Evolutionary conservation across 1,140 invertebrate genomes (phyloP), one percentile per base, ranked within the genome.

Genomic region (Bacillus rossius): DNA sequence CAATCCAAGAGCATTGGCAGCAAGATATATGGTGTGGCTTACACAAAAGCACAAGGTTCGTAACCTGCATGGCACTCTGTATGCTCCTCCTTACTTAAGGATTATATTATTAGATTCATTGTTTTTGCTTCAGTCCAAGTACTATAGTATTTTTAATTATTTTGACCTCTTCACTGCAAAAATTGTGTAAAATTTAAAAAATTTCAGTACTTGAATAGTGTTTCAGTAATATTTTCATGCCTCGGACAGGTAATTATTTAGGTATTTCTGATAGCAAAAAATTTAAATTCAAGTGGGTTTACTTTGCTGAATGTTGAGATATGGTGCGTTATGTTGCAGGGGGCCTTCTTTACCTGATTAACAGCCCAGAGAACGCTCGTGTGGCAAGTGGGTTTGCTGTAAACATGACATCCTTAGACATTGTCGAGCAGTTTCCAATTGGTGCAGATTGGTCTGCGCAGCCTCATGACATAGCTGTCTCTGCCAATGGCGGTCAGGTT

Each of bases 381-480:
- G 47, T 53, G n/a, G 79, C 88, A 1, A 76, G 81, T 55, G 89
- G 86, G 16, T 89, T 85, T 74, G 77, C 87, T 3, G 75, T 90
- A 49, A 82, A 86, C 67, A 74, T 85, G 49, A 70, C 77, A 19
- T 79, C 77, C 3, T 80, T 79, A 17, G 67, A 82, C 38, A 63
- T 88, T 23, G 48, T 82, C 4, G 79, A 78, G 8, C 79, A 82
- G 60, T 88, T 89, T 68, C 79, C 77, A 0, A 80, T 85, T 10
- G 71, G 72, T 16, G 73, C 74, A 40, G 60, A 72, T 55, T 76
- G 81, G 40, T 85, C 92, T 71, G 57, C 72, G 25, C 81, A 80
- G 60, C 89, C 91, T 0, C 91, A 94, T 72, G 89, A 91, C 69
- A 72, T 93, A 7, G 82, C 84, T 1, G 82, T 89, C 0, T 78